phyloP scores from a whole-genome alignment of 2,113 vertebrate species.

The Nettapus auritus region DNA sequence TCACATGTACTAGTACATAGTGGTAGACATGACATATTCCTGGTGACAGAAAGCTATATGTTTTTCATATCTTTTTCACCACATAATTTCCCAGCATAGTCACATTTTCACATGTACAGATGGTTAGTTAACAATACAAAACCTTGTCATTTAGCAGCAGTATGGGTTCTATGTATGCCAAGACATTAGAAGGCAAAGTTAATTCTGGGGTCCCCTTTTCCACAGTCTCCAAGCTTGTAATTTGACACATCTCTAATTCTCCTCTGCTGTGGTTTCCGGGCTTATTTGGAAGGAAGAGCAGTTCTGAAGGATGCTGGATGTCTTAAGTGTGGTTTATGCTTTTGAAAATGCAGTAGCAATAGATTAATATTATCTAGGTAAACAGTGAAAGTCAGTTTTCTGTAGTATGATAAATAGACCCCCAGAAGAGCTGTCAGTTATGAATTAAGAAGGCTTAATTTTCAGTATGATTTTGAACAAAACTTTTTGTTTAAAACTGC shows the following conservation, averaged over 20 bases:
- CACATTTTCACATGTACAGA: not conserved
- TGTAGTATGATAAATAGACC: not conserved
- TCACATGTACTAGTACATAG: not conserved
- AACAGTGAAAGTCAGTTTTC: not conserved
- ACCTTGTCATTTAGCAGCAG: not conserved
- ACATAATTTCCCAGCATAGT: not conserved
- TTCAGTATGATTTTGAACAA: not conserved
- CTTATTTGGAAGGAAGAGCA: not conserved
- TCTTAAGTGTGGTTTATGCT: not conserved
- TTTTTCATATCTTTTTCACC: not conserved
- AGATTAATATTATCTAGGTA: not conserved
- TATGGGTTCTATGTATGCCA: accelerated
- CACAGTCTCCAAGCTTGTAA: not conserved
- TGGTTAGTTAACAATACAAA: not conserved
- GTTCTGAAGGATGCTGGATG: not conserved
- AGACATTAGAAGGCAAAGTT: not conserved
- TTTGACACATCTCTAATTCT: not conserved
- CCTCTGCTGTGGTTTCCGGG: not conserved
- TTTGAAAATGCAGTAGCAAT: not conserved
- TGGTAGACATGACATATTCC: not conserved
- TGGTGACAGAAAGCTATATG: not conserved
- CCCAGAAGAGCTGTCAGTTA: not conserved
- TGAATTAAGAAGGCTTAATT: not conserved
- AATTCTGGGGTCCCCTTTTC: not conserved
- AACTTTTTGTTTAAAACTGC: not conserved